Evolutionary conservation across 2,888 invertebrate species (phyloP).

Genomic region (Xestoiulus laeticollis): DNA sequence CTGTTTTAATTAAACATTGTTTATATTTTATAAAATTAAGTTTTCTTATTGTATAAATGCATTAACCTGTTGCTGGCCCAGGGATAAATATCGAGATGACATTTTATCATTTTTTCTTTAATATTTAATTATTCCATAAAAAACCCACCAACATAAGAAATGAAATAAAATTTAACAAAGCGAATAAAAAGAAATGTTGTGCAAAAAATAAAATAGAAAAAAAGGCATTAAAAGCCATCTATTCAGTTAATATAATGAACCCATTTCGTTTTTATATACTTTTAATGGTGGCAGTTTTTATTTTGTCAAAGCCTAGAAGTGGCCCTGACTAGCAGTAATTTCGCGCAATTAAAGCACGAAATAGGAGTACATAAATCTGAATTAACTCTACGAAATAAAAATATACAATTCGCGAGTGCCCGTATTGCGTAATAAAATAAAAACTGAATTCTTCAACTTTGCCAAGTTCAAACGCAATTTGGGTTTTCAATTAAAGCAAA

Average conservation of each 20-base stretch:
- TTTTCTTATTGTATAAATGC: background rate
- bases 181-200: background rate
- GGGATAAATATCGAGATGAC: background rate
- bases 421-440: background rate
- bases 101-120: background rate
- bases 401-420: background rate
- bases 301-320: background rate
- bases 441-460: background rate
- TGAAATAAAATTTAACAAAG: background rate
- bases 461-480: conserved; percentile 15
- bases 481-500: background rate
- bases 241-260: conserved; percentile 4
- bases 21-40: background rate
- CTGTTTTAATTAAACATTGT: no score
- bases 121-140: background rate
- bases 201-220: background rate
- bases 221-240: background rate
- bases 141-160: background rate
- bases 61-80: background rate
- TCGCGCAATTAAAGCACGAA: conserved; percentile 7
- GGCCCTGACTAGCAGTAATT: background rate
- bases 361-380: background rate
- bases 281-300: background rate
- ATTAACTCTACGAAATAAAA: background rate
- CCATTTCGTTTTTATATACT: background rate